Evolutionary conservation across 2,113 vertebrate genomes (phyloP), one percentile per base, ranked within the genome.

Genomic region (Scophthalmus maximus): DNA sequence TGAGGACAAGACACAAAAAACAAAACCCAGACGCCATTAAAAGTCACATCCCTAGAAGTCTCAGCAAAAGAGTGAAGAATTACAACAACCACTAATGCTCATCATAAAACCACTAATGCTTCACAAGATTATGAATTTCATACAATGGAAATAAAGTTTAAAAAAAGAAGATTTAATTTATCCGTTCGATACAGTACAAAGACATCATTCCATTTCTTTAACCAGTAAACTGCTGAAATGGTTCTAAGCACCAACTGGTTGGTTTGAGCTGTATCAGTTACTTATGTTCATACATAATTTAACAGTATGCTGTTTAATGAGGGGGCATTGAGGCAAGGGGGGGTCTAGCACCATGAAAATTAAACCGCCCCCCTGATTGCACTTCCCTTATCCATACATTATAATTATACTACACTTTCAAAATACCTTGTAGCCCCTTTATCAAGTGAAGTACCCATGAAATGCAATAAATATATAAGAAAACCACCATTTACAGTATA

Each of bases 401-500:
- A 66, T 71, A 68, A 88, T 69, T 64, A 81, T 70, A 86, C 78
- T 88, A 91, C 88, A 85, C 68, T 73, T 88, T 91, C 76, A 82
- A 93, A 92, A 91, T 90, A 89, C 91, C 89, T 85, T 87, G 73
- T 86, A 85, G 86, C 89, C 81, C 87, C 89, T 90, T 32, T 84
- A 50, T 78, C 82, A 87, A 88, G 76, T 88, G 84, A 88, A 91
- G 89, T 82, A 89, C 88, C 83, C 79, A 91, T 84, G 88, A 91
- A 88, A 84, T 88, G 89, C 87, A 95, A 95, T 94, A 95, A 95
- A 95, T 94, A 94, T 87, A 79, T 89, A 82, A 88, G 80, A 91
- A 92, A 92, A 91, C 86, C 78, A 83, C 82, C 83, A 93, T 93
- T 86, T 93, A 94, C 90, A 94, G 83, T 92, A 90, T 92, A 91